Evolutionary conservation across 2,888 invertebrate species (phyloP).

Genomic region (Cephus sareptanus): DNA sequence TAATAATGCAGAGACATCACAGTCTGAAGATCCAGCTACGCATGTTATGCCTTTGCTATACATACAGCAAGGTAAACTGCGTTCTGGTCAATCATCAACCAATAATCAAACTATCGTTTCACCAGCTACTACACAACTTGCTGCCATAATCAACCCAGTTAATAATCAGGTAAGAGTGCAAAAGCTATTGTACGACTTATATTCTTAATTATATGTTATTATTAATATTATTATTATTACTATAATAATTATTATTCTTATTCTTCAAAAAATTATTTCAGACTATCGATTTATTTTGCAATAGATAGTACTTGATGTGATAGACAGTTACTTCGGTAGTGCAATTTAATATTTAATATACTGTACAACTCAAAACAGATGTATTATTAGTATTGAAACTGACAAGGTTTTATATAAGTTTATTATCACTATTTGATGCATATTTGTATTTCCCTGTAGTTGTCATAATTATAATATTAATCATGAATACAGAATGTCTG

Average conservation of each 20-base stretch:
- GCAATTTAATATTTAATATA: not conserved
- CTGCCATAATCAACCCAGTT: slow-evolving; percentile 57
- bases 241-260: not conserved
- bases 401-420: not conserved
- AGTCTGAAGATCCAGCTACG: slow-evolving; percentile 36
- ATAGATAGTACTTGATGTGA: not conserved
- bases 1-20: slow-evolving; percentile 34
- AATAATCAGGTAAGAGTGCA: slow-evolving; percentile 49
- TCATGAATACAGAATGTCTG: too few relatives aligned
- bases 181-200: not conserved
- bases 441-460: not conserved
- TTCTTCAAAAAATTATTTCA: not conserved
- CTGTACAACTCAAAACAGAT: not conserved
- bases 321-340: not conserved
- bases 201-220: not conserved
- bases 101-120: slow-evolving; percentile 52
- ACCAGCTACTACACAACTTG: slow-evolving; percentile 48
- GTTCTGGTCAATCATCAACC: slow-evolving; percentile 43
- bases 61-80: slow-evolving; percentile 57
- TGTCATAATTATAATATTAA: not conserved
- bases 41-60: slow-evolving; percentile 60
- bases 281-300: not conserved
- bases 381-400: not conserved
- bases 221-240: not conserved
- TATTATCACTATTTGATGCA: not conserved